phyloP scores from a whole-genome alignment of 2,113 vertebrate species.

The Xenopus borealis region DNA sequence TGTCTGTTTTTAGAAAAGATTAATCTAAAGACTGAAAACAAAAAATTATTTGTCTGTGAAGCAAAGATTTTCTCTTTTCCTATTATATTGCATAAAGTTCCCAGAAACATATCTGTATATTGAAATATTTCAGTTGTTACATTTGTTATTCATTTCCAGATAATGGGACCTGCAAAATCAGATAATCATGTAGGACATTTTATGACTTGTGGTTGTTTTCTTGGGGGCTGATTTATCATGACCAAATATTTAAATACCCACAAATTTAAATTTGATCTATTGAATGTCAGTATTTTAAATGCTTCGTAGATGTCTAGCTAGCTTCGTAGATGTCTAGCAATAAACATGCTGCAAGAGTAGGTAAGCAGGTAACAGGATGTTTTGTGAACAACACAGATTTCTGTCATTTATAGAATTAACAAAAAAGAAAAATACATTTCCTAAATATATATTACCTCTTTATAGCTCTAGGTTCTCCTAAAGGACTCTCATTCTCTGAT shows the following conservation, averaged over 20 bases:
- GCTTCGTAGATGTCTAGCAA: background rate
- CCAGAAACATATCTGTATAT: background rate
- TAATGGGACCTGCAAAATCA: no score
- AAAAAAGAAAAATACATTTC: background rate
- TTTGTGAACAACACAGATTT: background rate
- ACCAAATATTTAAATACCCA: no score
- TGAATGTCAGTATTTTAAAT: no score
- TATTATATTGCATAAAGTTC: no score
- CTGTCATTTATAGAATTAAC: background rate
- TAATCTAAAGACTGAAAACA: constrained; percentile 13
- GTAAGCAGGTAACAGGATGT: background rate
- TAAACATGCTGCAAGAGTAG: background rate
- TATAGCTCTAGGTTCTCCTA: constrained; percentile 76
- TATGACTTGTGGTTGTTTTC: no score
- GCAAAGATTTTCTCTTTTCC: background rate
- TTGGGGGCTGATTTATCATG: no score
- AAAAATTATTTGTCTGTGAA: background rate
- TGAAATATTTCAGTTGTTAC: no score
- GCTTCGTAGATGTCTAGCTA: no score
- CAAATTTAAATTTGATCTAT: no score
- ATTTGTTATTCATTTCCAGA: no score
- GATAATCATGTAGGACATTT: no score
- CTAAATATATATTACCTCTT: background rate
- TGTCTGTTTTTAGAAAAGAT: background rate
- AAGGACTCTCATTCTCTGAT: constrained; percentile 85